Evolutionary conservation across 2,797 vertebrate genomes (phyloP).

Genomic region (Corythornis leucogaster): DNA sequence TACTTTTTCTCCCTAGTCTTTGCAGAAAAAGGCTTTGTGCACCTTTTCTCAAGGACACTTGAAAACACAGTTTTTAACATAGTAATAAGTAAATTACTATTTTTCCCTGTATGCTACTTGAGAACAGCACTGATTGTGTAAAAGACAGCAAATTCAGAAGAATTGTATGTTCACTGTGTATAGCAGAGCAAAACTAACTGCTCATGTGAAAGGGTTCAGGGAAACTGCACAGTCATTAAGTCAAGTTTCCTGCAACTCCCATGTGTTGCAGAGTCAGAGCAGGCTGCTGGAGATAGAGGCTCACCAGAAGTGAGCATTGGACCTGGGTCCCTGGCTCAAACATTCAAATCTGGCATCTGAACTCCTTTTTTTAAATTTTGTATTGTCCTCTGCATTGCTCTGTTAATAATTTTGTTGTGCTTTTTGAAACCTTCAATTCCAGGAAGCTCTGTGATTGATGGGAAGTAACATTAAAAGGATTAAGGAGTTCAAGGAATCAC

Average conservation of each 20-base stretch:
- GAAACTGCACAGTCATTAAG: neutral
- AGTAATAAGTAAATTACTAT: constrained; percentile 32
- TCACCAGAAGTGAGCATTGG: neutral
- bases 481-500: constrained; percentile 5
- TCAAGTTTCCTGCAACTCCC: neutral
- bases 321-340: neutral
- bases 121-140: constrained; percentile 16
- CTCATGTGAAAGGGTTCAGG: neutral
- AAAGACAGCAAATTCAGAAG: neutral
- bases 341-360: neutral
- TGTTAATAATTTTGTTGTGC: neutral
- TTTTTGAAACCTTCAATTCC: constrained; percentile 29
- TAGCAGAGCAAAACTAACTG: neutral
- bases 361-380: neutral
- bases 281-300: neutral
- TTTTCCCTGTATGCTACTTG: constrained; percentile 15
- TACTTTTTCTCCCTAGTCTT: neutral
- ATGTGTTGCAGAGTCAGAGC: rapidly evolving
- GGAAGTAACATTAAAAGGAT: constrained; percentile 28
- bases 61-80: constrained; percentile 10
- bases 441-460: neutral
- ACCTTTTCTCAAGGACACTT: constrained; percentile 37
- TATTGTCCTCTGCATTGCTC: neutral
- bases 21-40: neutral
- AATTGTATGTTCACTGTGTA: neutral